phyloP scores from a whole-genome alignment of 2,113 vertebrate genomes.

The Macrotis lagotis region DNA sequence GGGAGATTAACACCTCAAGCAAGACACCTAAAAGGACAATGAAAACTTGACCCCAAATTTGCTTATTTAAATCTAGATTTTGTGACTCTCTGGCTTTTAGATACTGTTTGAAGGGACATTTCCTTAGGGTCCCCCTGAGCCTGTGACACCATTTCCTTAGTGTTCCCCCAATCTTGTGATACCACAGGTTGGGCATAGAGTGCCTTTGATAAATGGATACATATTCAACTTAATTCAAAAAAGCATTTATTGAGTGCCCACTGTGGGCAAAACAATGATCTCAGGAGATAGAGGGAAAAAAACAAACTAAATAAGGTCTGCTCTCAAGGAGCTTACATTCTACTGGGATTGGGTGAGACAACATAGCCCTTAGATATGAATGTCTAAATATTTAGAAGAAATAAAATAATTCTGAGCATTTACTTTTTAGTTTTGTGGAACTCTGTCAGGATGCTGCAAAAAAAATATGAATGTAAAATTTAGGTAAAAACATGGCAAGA shows the following conservation, averaged over 20 bases:
- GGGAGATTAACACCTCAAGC: constrained; percentile 2
- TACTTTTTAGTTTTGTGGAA: background rate
- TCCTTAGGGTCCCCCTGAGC: background rate
- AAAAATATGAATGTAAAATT: background rate
- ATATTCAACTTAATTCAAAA: background rate
- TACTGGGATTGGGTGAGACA: background rate
- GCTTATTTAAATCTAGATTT: constrained; percentile 36
- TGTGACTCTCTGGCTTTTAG: background rate
- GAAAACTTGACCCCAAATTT: background rate
- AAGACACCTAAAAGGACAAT: background rate
- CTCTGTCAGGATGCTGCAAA: background rate
- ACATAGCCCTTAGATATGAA: background rate
- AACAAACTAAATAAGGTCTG: background rate
- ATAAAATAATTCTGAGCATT: background rate
- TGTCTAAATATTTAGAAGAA: background rate
- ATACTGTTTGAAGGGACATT: background rate
- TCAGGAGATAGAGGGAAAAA: background rate
- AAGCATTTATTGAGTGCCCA: background rate
- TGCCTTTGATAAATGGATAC: background rate
- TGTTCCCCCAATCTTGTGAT: background rate
- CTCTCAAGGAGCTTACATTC: background rate
- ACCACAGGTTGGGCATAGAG: too few species aligned
- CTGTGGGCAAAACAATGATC: background rate
- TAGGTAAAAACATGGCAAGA: constrained; percentile 18
- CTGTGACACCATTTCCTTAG: background rate